Evolutionary conservation across 2,888 invertebrate genomes (phyloP), one percentile per base, ranked within the genome.

Genomic region (Ypsolopha scabrella): DNA sequence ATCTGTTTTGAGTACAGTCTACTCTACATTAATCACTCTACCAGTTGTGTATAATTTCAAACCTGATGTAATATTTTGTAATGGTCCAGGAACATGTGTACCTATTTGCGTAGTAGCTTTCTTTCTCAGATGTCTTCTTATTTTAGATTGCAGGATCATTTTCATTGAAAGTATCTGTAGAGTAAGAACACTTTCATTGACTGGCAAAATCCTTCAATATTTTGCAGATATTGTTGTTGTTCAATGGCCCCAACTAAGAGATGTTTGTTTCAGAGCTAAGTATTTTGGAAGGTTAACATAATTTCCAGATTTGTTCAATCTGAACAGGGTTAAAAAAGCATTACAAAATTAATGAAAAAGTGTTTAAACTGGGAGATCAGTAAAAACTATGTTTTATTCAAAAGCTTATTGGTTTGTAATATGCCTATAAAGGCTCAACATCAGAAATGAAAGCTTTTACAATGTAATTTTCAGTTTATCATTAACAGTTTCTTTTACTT

Each of bases 11-110:
- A 94, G 94, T 48, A 97, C 97, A 2, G 33, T 95, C 0, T 80
- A 89, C 70, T 91, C 97, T 0, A 86, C 90, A n/a, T 54, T 93
- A 0, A 86, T 88, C 60, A 90, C 92, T 51, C 71, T 94, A 63
- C 93, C 93, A 53, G 60, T 95, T 11, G 76, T 96, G 37, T 87
- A 90, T 60, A 87, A 78, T 48, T 88, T 91, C 61, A 89, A 88
- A 57, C 98, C 98, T 1, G 91, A 96, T 72, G 70, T 97, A 60
- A 89, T 97, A 61, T 80, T 97, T 48, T 96, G 95, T 77, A 98
- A 99, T 85, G 99, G 99, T 0, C 99, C 99, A 44, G 98, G 98
- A 7, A 98, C 97, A 6, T 98, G 99, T 75, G 89, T 99, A 54
- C 99, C 99, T 4, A 86, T 98, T 52, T 97, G 97, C 81, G 61